A percentile compares a stretch with the other conserved stretches of the same genome.
Evolutionary conservation across 2,113 vertebrate genomes (phyloP).

Genomic region (Crotalus viridis): DNA sequence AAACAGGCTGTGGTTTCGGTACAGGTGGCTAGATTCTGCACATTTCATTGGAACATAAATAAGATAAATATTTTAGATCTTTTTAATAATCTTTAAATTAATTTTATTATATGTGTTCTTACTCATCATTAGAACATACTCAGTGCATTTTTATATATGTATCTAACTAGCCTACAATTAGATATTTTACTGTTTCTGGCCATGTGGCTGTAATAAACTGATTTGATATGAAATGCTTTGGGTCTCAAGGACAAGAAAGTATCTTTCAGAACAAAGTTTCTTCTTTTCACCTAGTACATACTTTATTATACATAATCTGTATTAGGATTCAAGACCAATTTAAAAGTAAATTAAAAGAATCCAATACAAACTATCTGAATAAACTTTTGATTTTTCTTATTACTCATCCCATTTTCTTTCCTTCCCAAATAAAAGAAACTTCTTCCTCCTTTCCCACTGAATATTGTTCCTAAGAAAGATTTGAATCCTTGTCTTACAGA

Average conservation of each 20-base stretch:
- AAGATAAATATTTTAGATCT: too few relatives aligned
- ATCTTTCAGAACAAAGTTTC: not conserved
- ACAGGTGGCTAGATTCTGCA: too few relatives aligned
- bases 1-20: too few relatives aligned
- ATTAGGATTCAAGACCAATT: not conserved
- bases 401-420: not conserved
- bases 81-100: too few relatives aligned
- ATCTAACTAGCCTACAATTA: too few relatives aligned
- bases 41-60: too few relatives aligned
- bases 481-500: not conserved
- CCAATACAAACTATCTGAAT: not conserved
- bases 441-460: not conserved
- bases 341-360: not conserved
- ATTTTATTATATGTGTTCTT: too few relatives aligned
- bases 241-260: not conserved
- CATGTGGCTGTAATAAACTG: too few relatives aligned
- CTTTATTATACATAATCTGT: not conserved
- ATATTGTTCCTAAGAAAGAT: not conserved
- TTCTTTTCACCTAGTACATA: not conserved
- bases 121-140: too few relatives aligned
- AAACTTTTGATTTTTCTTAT: not conserved
- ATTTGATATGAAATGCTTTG: not conserved
- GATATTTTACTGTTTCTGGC: too few relatives aligned
- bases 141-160: too few relatives aligned
- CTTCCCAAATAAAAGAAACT: not conserved